Conservation (phyloP, 2,888 invertebrate genomes). For the Thalpophila matura region DNA sequence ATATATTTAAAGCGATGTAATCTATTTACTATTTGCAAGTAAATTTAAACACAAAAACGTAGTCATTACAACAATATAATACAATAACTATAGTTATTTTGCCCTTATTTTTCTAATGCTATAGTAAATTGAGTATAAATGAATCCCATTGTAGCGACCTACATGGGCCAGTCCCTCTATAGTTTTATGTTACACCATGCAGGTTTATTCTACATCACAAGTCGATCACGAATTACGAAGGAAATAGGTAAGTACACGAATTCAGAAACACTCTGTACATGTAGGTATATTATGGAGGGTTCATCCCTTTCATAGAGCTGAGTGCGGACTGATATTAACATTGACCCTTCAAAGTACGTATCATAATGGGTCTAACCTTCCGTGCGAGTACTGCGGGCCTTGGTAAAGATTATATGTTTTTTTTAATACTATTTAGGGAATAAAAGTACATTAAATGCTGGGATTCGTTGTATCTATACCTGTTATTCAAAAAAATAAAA, state of each 20-base stretch:
- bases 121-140: too few species aligned
- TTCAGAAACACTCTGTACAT: slow-evolving; percentile 6
- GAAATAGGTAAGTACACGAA: neutral
- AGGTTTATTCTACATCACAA: too few species aligned
- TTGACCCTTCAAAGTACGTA: slow-evolving; percentile 34
- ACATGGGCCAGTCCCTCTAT: too few species aligned
- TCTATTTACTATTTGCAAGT: too few species aligned
- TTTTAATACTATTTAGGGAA: slow-evolving; percentile 1
- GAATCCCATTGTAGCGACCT: too few species aligned
- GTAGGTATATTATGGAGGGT: slow-evolving; percentile 29
- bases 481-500: neutral
- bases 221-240: neutral
- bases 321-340: slow-evolving; percentile 52
- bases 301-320: slow-evolving; percentile 50
- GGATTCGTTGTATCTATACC: neutral
- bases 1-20: too few species aligned
- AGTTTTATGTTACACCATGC: too few species aligned
- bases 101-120: too few species aligned
- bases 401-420: slow-evolving; percentile 19
- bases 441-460: neutral
- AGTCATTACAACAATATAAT: too few species aligned
- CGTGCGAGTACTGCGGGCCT: slow-evolving; percentile 2
- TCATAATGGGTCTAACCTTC: slow-evolving; percentile 40
- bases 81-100: too few species aligned
- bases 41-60: too few species aligned